phyloP scores from a whole-genome alignment of 2,113 vertebrate genomes.

The Phalacrocorax carbo region DNA sequence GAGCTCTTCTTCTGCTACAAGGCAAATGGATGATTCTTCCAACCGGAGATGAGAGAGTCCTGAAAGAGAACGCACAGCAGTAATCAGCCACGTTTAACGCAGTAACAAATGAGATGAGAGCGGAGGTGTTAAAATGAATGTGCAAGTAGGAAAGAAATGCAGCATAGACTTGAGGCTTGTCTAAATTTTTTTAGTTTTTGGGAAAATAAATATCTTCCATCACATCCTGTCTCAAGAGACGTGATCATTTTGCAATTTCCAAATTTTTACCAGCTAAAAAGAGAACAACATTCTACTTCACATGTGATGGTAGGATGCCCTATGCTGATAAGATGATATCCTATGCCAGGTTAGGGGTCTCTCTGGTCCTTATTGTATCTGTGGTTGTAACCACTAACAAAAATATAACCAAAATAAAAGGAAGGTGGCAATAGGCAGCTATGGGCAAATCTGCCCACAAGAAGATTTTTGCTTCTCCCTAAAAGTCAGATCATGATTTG shows the following conservation, averaged over 20 bases:
- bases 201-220: background rate
- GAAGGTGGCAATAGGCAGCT: background rate
- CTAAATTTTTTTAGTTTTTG: background rate
- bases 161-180: background rate
- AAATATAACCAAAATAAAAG: background rate
- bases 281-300: background rate
- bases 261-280: background rate
- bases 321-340: background rate
- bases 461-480: background rate
- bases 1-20: background rate
- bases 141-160: background rate
- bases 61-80: background rate
- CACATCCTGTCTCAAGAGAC: background rate
- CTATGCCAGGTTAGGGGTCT: background rate
- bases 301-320: background rate
- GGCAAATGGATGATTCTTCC: background rate
- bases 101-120: background rate
- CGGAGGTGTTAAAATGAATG: background rate
- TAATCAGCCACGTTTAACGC: background rate
- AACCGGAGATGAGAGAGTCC: background rate
- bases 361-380: background rate
- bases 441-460: background rate
- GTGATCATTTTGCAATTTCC: background rate
- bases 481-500: background rate
- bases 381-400: background rate